Conservation (phyloP, 2,797 vertebrate species). For the Columba guinea region DNA sequence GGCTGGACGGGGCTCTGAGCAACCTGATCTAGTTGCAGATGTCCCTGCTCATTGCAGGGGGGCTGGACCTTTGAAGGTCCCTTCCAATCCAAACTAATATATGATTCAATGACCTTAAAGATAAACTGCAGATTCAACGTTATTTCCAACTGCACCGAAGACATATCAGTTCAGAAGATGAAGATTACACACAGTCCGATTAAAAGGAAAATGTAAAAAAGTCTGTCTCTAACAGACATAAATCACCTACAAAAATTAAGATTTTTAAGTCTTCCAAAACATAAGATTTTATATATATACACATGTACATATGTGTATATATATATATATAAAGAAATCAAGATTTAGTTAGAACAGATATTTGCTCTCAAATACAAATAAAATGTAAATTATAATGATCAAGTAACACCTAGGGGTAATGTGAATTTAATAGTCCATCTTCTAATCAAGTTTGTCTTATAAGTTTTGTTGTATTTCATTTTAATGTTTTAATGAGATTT, state of each 20-base stretch:
- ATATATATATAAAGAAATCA: not conserved
- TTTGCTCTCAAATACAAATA: not conserved
- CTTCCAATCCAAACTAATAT: too few species aligned
- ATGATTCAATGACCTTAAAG: not conserved
- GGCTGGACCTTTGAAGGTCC: too few species aligned
- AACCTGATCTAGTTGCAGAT: too few species aligned
- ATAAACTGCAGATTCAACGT: not conserved
- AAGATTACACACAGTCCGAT: not conserved
- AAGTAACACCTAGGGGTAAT: not conserved
- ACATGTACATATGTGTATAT: not conserved
- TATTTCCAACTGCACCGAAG: not conserved
- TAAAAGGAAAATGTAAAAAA: not conserved
- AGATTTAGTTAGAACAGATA: not conserved
- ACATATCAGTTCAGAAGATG: not conserved
- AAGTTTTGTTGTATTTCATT: not conserved
- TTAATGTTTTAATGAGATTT: conserved; percentile 16
- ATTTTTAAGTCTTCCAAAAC: not conserved
- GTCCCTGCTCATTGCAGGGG: too few species aligned
- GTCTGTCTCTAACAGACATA: not conserved
- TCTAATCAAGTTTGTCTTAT: not conserved
- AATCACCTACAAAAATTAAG: not conserved
- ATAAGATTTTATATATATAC: not conserved
- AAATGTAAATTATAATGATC: not conserved
- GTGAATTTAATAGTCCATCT: not conserved
- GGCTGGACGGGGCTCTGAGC: too few species aligned